Base-by-base conservation (phyloP, 2,113 vertebrate genomes). In the Onychostoma macrolepis region DNA sequence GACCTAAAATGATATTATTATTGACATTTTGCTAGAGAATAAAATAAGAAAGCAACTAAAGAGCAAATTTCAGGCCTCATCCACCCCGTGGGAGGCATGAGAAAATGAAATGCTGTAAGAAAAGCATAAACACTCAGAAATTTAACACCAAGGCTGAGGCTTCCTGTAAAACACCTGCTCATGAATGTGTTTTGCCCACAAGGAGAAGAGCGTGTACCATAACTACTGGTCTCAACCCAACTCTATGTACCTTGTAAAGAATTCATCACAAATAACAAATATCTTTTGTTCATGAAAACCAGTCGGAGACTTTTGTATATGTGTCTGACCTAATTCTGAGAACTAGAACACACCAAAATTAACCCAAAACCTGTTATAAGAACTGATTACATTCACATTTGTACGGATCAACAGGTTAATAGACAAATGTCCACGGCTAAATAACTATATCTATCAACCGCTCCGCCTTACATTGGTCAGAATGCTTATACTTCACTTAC, bases 181-280 rank as follows among this genome's bases (percentile, higher is more conserved):
- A 90, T 92, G 92, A 76, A 92, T 92, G 90, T 90, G 91, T 92
- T 95, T 93, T 96, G 95, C 94, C 90, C 93, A 94, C 93, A 91
- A 92, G 94, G 92, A 95, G 95, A 95, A 95, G 94, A 96, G 94
- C 95, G 93, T 94, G 94, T 94, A 92, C 92, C 90, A 90, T 93
- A 94, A 95, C 84, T 84, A 95, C 91, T 90, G 89, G 89, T 90
- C 92, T 90, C 88, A 74, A 84, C 90, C 90, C 76, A 89, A 85
- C 83, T 85, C 61, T 58, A 48, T 83, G 89, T 92, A 85, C 92
- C 87, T 33, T 85, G 43, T 80, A 45, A 92, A 89, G 92, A 93
- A 93, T 92, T 91, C 85, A 90, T 88, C 80, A 88, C 89, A 93
- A 93, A 91, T 85, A 92, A 90, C 78, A 89, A 89, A 63, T 88